A percentile compares a stretch with the other conserved stretches of the same genome.
phyloP scores from a whole-genome alignment of 30 jellyfish, hydroid and myxozoan species.

The Aurelia sp. region DNA sequence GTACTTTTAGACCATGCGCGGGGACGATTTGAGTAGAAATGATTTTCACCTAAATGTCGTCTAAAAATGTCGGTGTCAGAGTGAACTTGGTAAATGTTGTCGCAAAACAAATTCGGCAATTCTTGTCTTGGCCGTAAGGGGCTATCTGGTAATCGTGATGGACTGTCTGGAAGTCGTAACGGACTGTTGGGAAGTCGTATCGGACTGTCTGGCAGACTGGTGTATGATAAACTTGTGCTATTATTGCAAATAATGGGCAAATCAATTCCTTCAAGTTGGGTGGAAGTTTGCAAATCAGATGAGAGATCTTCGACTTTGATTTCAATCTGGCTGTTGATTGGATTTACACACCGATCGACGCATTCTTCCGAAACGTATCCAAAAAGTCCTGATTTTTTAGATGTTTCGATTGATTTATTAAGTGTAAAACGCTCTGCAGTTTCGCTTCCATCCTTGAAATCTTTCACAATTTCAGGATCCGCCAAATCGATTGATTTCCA shows the following conservation, averaged over 20 bases:
- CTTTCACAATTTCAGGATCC: not conserved
- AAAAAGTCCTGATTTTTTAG: not conserved
- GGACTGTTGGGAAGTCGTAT: not conserved
- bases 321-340: not conserved
- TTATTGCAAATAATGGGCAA: not conserved
- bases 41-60: not conserved
- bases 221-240: not conserved
- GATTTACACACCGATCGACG: not conserved
- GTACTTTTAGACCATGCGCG: constrained; percentile 39
- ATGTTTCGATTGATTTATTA: not conserved
- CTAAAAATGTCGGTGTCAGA: constrained; percentile 57
- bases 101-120: constrained; percentile 50
- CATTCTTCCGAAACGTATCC: not conserved
- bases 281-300: not conserved
- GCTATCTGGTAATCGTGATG: constrained; percentile 1
- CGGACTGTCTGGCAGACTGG: not conserved
- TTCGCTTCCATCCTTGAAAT: not conserved
- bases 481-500: constrained; percentile 2
- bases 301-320: not conserved
- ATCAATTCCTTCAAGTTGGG: not conserved
- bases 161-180: not conserved
- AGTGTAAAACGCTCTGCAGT: too few species aligned
- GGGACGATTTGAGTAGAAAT: not conserved
- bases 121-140: constrained; percentile 41
- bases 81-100: constrained; percentile 45